phyloP scores from a whole-genome alignment of 2,113 vertebrate species.

The Orycteropus afer region DNA sequence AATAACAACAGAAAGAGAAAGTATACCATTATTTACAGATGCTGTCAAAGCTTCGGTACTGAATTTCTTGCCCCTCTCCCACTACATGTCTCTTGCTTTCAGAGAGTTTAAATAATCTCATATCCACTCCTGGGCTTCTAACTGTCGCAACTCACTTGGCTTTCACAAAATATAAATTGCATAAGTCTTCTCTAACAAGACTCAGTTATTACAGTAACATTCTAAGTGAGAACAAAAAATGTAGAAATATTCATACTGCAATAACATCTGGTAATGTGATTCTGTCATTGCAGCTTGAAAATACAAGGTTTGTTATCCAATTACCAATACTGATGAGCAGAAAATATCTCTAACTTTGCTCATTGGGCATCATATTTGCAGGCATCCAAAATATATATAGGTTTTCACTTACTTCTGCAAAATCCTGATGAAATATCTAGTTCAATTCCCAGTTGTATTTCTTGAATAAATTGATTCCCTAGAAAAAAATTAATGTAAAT shows the following conservation, averaged over 20 bases:
- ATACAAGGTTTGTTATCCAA: conserved; percentile 41
- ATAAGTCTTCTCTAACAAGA: conserved; percentile 48
- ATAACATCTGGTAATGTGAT: conserved; percentile 31
- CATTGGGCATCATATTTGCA: not conserved
- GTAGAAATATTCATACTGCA: conserved; percentile 32
- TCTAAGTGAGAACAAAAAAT: conserved; percentile 51
- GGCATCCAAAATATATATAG: conserved; percentile 19
- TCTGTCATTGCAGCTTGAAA: conserved; percentile 44
- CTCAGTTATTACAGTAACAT: conserved; percentile 45
- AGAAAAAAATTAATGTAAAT: conserved; percentile 31
- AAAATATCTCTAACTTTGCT: conserved; percentile 1
- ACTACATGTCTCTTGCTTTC: conserved; percentile 61
- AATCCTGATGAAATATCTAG: conserved; percentile 11
- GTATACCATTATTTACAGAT: conserved; percentile 65
- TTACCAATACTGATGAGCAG: conserved; percentile 28
- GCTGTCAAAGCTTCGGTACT: conserved; percentile 40
- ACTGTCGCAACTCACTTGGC: conserved; percentile 45
- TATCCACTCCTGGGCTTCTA: conserved; percentile 26
- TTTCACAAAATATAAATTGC: conserved; percentile 61
- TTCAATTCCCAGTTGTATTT: conserved; percentile 37
- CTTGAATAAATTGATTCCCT: not conserved
- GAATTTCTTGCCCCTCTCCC: conserved; percentile 52
- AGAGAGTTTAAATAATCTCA: conserved; percentile 67
- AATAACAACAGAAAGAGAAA: conserved; percentile 59
- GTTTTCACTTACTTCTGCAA: conserved; percentile 57